Evolutionary conservation across 2,797 vertebrate species (phyloP).

Genomic region (Neostethus bicornis): DNA sequence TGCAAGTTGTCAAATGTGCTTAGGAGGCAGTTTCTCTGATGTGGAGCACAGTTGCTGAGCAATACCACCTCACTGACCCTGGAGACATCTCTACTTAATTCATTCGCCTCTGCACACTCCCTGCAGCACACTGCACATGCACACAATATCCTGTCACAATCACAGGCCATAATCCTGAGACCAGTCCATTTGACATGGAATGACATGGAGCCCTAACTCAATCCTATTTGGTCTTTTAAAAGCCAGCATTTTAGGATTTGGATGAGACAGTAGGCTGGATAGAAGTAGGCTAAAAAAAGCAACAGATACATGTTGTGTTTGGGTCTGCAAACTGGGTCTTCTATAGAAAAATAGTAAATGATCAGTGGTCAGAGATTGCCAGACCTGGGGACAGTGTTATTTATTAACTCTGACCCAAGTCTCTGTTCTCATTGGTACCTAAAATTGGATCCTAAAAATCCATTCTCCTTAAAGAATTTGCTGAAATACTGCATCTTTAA

Average conservation of each 20-base stretch:
- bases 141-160: constrained; percentile 47
- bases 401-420: constrained; percentile 24
- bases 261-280: constrained; percentile 41
- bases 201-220: constrained; percentile 43
- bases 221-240: constrained; percentile 59
- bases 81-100: constrained; percentile 44
- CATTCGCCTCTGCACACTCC: constrained; percentile 25
- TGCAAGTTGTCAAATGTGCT: constrained; percentile 47
- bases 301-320: constrained; percentile 51
- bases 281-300: constrained; percentile 45
- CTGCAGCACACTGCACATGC: background rate
- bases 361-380: constrained; percentile 15
- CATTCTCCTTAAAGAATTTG: constrained; percentile 7
- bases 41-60: constrained; percentile 39
- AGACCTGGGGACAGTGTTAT: constrained; percentile 9
- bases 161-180: constrained; percentile 52
- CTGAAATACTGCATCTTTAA: constrained; percentile 4
- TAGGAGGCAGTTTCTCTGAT: constrained; percentile 45
- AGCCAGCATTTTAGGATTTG: constrained; percentile 44
- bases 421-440: background rate
- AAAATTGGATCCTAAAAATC: constrained; percentile 31
- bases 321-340: constrained; percentile 30
- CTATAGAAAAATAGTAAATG: no score
- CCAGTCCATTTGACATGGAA: constrained; percentile 37
- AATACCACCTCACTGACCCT: constrained; percentile 17